Evolutionary conservation across 2,888 invertebrate species (phyloP), one percentile per base, ranked within the genome.

Genomic region (Sarcophaga variegata): DNA sequence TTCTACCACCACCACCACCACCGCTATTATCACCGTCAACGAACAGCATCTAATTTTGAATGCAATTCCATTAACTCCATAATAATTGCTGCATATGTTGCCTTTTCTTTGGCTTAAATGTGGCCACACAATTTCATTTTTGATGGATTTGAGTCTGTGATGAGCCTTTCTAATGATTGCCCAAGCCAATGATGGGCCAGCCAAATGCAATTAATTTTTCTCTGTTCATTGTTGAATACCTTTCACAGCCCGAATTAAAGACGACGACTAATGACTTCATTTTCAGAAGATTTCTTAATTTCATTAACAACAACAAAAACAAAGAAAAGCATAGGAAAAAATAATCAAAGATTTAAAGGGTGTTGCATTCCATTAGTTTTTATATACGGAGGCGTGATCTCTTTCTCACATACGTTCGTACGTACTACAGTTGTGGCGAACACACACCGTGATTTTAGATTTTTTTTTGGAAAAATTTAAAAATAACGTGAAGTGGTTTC

Each of bases 201-300:
- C 81, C 83, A 87, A 87, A 87, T 62, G 86, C 70, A 87, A 87
- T 87, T 87, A 83, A 75, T 83, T 87, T 83, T 75, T 80, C 63
- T 64, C 63, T 64, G 63, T 79, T 80, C 54, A 17, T 78, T 59
- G 0, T 63, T 37, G 3, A 69, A 69, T 75, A 70, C 22, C 70
- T 80, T 76, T 80, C 5, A 49, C 47, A 75, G 25, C 37, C 71
- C 70, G 20, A 66, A 22, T 20, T 76, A 14, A 37, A 37, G 8
- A 37, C 37, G 2, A 70, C 80, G 75, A 72, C 71, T 87, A 87
- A 87, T 87, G 78, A 81, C 87, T 87, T 81, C 81, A 87, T 87
- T 84, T 54, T 54, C 81, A 74, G 47, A 63, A 49, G 70, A 75
- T 81, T 78, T 78, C 67, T 75, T 72, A 75, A 80, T 77, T 86